Conservation (phyloP, 2,888 invertebrate species). For the Eristalinus sepulchralis region DNA sequence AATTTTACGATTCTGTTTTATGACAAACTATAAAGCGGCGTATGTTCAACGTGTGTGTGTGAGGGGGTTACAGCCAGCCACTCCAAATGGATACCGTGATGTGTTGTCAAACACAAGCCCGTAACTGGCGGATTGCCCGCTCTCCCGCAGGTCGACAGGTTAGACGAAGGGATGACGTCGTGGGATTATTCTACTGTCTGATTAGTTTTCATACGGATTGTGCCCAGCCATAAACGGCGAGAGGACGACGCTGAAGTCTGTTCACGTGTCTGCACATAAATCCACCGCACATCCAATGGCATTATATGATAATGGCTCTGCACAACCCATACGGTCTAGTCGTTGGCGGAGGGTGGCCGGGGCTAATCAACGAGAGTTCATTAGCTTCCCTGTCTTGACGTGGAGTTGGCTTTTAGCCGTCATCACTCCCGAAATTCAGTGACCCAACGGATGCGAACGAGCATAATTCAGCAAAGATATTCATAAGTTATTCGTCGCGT, state of each 20-base stretch:
- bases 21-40: conserved; percentile 70
- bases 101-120: conserved; percentile 50
- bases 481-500: conserved; percentile 44
- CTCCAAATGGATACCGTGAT: conserved; percentile 59
- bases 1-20: conserved; percentile 71
- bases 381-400: conserved; percentile 50
- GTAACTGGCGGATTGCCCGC: conserved; percentile 21
- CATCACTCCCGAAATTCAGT: conserved; percentile 49
- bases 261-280: conserved; percentile 70
- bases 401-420: conserved; percentile 20
- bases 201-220: conserved; percentile 68
- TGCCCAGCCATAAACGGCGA: conserved; percentile 51
- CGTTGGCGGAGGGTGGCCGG: conserved; percentile 21
- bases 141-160: conserved; percentile 56
- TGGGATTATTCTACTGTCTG: conserved; percentile 69
- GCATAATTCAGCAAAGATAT: conserved; percentile 61
- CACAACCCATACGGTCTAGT: conserved; percentile 27
- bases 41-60: conserved; percentile 21
- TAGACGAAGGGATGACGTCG: conserved; percentile 64
- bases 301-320: conserved; percentile 66
- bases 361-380: conserved; percentile 69
- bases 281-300: conserved; percentile 46
- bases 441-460: conserved; percentile 42
- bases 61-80: not conserved
- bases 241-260: conserved; percentile 31